Percentiles rank a stretch among this genome's conserved stretches.
Evolutionary conservation across 2,797 vertebrate genomes (phyloP).

Genomic region (Enteromius afrohamiltoni): DNA sequence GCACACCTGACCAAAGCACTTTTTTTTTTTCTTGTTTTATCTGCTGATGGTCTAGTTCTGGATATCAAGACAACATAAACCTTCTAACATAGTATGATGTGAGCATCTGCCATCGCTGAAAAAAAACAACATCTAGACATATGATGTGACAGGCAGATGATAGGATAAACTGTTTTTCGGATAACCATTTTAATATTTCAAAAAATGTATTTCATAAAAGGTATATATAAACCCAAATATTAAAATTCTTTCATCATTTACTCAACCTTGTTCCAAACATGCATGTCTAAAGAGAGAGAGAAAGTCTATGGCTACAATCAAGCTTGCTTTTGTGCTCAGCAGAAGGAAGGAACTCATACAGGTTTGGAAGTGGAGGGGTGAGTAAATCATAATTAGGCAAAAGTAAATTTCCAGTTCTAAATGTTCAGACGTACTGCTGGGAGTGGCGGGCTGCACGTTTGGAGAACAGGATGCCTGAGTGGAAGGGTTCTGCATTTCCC

Average conservation of each 20-base stretch:
- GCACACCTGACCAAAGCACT: neutral
- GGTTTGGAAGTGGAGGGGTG: neutral
- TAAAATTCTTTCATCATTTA: neutral
- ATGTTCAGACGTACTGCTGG: slow-evolving; percentile 69
- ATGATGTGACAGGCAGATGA: neutral
- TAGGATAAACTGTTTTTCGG: neutral
- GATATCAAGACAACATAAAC: neutral
- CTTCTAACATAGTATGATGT: neutral
- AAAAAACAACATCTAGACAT: neutral
- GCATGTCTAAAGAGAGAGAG: neutral
- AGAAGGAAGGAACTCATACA: neutral
- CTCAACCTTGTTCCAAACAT: neutral
- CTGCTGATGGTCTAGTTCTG: neutral
- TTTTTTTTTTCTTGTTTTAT: neutral
- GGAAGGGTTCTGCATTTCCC: slow-evolving; percentile 92
- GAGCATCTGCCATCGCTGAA: neutral
- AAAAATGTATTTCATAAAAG: neutral
- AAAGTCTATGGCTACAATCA: neutral
- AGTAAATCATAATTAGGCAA: neutral
- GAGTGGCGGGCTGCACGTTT: slow-evolving; percentile 72
- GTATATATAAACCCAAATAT: neutral
- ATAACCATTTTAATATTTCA: neutral
- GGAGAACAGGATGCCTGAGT: slow-evolving; percentile 87
- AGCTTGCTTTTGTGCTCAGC: neutral
- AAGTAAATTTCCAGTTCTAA: neutral